Evolutionary conservation across 2,888 invertebrate species (phyloP), one percentile per base, ranked within the genome.

Genomic region (Limnephilus rhombicus): DNA sequence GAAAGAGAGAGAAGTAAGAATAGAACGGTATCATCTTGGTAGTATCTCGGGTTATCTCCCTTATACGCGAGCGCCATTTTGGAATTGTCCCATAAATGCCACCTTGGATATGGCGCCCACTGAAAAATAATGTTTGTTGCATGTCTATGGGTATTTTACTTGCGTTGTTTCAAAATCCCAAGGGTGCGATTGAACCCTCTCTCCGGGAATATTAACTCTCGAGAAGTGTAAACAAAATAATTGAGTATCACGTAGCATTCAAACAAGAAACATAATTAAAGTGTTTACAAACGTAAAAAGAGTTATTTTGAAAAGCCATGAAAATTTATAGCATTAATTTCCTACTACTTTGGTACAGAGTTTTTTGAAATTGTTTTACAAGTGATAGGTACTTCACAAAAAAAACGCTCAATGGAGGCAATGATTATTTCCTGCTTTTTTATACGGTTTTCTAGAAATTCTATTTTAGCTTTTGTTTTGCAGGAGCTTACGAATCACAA

Each of bases 41-140:
- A 68, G 68, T 24, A 68, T 68, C 68, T 68, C n/a, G 24, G n/a
- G n/a, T 68, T 68, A 68, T 68, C 24, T 24, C 68, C 24, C 24
- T 68, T 68, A 68, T 68, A 68, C 24, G 68, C 89, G 81, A 81
- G 29, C 82, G 90, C 90, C 90, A 90, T 82, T 49, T 90, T 90
- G 31, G 37, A 31, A 37, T 24, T 68, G 68, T 68, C 68, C 24
- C 68, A 68, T 45, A 86, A 86, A 49, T 45, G 86, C 45, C 86
- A 45, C 41, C 86, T 45, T 85, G 49, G 29, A 37, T 24, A n/a
- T 13, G 49, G n/a, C 45, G 29, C 31, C 31, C 34, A 34, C 31
- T 82, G 82, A 82, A 82, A 82, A 82, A 31, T 68, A 68, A 68
- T 68, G 68, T 68, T 68, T 5, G 68, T 68, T 68, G 68, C 68